These are phyloP conservation scores for Acanthosoma haemorrhoidale DNA, from an alignment of 2,888 invertebrate species.

Conservation along the genomic window DNA sequence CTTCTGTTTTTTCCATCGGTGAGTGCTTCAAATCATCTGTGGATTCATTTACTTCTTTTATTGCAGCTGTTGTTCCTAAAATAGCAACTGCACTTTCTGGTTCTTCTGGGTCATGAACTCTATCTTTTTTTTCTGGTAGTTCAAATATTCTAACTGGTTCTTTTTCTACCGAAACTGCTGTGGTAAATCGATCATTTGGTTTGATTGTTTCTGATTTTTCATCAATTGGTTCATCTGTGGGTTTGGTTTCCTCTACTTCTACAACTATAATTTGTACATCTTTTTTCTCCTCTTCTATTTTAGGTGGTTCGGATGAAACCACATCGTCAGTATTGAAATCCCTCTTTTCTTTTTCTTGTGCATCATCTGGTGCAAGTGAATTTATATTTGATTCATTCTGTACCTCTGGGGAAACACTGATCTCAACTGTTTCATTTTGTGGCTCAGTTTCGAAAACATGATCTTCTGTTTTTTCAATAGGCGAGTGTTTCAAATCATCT, in stretches of 20 bases:
- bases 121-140: constrained; percentile 17
- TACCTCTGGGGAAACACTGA: neutral
- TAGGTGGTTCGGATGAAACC: too few species aligned
- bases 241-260: neutral
- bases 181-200: too few species aligned
- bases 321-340: neutral
- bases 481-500: neutral
- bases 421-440: neutral
- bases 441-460: neutral
- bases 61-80: constrained; percentile 41
- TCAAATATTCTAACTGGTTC: constrained; percentile 20
- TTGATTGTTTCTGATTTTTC: too few species aligned
- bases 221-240: neutral
- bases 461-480: neutral
- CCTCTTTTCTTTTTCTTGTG: neutral
- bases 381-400: neutral
- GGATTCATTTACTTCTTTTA: constrained; percentile 13
- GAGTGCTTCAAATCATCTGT: neutral
- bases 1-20: neutral
- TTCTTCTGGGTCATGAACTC: constrained; percentile 31
- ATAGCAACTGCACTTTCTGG: constrained; percentile 42
- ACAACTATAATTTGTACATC: neutral
- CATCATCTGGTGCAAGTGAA: neutral
- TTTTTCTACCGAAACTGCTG: too few species aligned
- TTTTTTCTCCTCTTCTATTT: neutral